Conservation (phyloP, 2,113 vertebrate species). For the Lampris incognitus region DNA sequence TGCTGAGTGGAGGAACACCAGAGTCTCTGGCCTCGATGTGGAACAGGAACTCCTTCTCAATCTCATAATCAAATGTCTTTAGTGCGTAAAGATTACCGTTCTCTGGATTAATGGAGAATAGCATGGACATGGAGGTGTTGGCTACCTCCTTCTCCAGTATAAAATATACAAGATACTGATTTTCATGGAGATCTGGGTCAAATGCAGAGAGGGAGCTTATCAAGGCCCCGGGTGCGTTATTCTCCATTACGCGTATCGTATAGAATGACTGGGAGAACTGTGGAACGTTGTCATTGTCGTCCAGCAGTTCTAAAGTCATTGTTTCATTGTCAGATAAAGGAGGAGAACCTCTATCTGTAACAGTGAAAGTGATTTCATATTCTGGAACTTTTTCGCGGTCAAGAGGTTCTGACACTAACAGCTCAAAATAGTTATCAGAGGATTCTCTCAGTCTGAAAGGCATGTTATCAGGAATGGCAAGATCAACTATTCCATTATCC, state of each 20-base stretch:
- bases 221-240: slow-evolving; percentile 51
- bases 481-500: slow-evolving; percentile 60
- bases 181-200: slow-evolving; percentile 40
- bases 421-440: slow-evolving; percentile 70
- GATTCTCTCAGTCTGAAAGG: slow-evolving; percentile 60
- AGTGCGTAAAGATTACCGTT: slow-evolving; percentile 56
- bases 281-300: slow-evolving; percentile 61
- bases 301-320: slow-evolving; percentile 64
- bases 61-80: slow-evolving; percentile 57
- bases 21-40: slow-evolving; percentile 52
- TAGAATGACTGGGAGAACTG: slow-evolving; percentile 50
- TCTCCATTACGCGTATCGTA: slow-evolving; percentile 51
- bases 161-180: slow-evolving; percentile 47
- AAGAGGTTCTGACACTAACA: slow-evolving; percentile 51
- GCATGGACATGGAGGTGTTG: slow-evolving; percentile 32
- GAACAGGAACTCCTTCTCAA: slow-evolving; percentile 44
- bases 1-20: slow-evolving; percentile 52
- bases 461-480: slow-evolving; percentile 32
- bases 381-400: slow-evolving; percentile 49
- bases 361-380: slow-evolving; percentile 56
- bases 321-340: slow-evolving; percentile 63
- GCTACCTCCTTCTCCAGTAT: slow-evolving; percentile 36
- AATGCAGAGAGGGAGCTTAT: slow-evolving; percentile 35
- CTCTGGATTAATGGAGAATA: slow-evolving; percentile 49
- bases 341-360: slow-evolving; percentile 48